phyloP scores from a whole-genome alignment of 2,888 invertebrate genomes.

The Philonicus albiceps region DNA sequence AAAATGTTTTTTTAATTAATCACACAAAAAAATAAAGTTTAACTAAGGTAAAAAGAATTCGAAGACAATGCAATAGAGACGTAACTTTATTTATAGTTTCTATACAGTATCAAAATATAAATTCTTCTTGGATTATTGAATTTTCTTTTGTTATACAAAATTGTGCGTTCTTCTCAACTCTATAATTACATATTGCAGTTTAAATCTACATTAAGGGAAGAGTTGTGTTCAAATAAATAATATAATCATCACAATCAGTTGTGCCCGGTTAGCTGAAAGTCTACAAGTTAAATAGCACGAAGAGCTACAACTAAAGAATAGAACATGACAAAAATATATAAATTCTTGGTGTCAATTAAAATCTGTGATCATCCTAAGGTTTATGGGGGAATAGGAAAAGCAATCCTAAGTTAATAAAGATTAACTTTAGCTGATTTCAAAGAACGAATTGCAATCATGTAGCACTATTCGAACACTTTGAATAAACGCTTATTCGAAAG shows the following conservation, averaged over 20 bases:
- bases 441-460: neutral
- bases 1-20: too few species aligned
- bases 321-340: neutral
- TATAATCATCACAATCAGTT: neutral
- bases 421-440: neutral
- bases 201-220: neutral
- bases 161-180: slow-evolving; percentile 19
- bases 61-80: neutral
- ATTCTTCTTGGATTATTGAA: neutral
- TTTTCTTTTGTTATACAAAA: slow-evolving; percentile 2
- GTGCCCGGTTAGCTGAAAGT: neutral
- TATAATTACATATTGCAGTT: slow-evolving; percentile 9
- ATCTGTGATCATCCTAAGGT: neutral
- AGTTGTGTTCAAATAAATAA: neutral
- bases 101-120: slow-evolving; percentile 25
- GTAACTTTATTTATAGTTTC: slow-evolving; percentile 2
- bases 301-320: neutral
- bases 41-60: neutral
- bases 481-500: neutral
- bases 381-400: neutral
- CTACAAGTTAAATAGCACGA: neutral
- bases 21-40: too few species aligned
- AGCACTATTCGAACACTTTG: neutral
- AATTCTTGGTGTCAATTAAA: neutral
- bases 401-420: neutral